Conservation (phyloP, 2,797 vertebrate species). For the Agapornis canus region DNA sequence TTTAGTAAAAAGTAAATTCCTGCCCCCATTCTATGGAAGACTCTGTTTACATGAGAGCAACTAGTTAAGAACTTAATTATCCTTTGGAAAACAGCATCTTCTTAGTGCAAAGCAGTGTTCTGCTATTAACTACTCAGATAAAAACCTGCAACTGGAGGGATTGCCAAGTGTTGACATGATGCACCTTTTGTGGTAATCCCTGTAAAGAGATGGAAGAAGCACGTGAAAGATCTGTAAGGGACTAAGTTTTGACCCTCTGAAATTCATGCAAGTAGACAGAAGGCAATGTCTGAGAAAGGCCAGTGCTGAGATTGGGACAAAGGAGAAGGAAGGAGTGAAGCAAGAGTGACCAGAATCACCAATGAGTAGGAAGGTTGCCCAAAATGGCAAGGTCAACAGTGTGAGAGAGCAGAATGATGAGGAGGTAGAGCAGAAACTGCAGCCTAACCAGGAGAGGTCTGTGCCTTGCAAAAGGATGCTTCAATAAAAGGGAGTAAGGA, state of each 20-base stretch:
- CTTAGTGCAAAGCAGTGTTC: background rate
- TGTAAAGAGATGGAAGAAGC: background rate
- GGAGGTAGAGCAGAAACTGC: background rate
- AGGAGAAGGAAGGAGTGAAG: background rate
- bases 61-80: background rate
- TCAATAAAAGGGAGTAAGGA: background rate
- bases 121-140: background rate
- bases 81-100: background rate
- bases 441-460: background rate
- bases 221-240: background rate
- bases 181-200: background rate
- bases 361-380: background rate
- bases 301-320: background rate
- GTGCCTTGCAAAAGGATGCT: background rate
- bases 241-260: background rate
- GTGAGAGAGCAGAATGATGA: background rate
- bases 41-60: background rate
- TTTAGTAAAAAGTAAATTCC: background rate
- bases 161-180: background rate
- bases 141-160: background rate
- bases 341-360: fast-evolving
- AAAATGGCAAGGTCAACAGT: background rate
- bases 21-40: background rate
- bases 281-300: background rate
- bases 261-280: background rate